Percentiles rank a stretch among this genome's conserved stretches.
phyloP scores from a whole-genome alignment of 2,113 vertebrate genomes.

The Ciconia boyciana region DNA sequence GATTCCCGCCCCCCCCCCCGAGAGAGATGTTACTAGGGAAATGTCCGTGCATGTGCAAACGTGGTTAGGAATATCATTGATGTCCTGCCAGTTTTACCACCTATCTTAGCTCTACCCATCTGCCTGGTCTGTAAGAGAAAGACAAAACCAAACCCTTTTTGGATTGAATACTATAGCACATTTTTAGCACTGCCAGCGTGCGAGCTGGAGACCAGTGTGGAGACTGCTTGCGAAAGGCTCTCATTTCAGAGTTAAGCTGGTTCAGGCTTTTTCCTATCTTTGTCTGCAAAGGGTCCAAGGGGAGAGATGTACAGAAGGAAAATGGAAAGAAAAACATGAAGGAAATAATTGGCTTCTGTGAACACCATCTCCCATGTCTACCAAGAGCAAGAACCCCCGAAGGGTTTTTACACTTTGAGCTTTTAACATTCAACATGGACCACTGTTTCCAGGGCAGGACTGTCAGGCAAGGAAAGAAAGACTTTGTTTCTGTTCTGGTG shows the following conservation, averaged over 20 bases:
- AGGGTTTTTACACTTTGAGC: neutral
- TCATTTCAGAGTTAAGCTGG: neutral
- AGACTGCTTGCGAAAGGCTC: fast-evolving
- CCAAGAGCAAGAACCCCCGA: neutral
- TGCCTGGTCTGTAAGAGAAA: neutral
- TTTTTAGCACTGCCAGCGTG: neutral
- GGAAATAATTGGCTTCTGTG: neutral
- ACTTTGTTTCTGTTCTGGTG: neutral
- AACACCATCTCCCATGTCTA: neutral
- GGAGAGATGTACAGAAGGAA: neutral
- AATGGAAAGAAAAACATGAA: neutral
- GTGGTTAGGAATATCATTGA: neutral
- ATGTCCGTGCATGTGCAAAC: neutral
- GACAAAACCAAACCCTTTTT: neutral
- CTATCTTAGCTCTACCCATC: neutral
- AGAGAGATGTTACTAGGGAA: neutral
- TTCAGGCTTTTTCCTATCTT: neutral
- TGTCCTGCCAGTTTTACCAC: neutral
- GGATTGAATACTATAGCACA: neutral
- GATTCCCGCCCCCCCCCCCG: too few species aligned
- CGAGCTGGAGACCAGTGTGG: neutral
- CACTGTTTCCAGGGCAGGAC: neutral
- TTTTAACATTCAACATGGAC: neutral
- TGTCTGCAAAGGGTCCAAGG: neutral
- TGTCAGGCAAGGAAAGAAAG: neutral